These are phyloP conservation scores for Pogonophryne albipinna DNA, from an alignment of 2,797 vertebrate species.

Conservation along the genomic window DNA sequence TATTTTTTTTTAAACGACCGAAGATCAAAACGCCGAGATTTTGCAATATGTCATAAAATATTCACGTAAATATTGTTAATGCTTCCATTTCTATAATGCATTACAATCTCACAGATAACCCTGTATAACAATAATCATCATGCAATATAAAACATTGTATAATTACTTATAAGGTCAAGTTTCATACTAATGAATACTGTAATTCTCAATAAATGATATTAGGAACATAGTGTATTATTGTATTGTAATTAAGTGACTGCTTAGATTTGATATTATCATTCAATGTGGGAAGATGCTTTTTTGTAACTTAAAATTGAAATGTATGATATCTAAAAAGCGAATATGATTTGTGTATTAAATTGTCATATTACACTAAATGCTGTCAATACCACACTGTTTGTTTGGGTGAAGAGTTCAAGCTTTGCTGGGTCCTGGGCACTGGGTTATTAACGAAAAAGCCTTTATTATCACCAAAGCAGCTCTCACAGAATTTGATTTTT, in stretches of 20 bases:
- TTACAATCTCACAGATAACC: too few relatives aligned
- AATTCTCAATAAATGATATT: too few relatives aligned
- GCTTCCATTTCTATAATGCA: conserved; percentile 5
- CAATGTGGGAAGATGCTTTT: not conserved
- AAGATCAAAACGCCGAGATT: too few relatives aligned
- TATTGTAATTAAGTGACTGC: too few relatives aligned
- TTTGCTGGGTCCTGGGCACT: not conserved
- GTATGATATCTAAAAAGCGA: not conserved
- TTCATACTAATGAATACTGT: too few relatives aligned
- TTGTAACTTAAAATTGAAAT: not conserved
- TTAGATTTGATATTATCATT: not conserved
- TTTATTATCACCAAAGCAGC: not conserved
- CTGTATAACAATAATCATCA: too few relatives aligned
- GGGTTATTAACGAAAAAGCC: not conserved
- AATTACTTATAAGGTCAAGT: too few relatives aligned
- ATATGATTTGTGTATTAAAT: not conserved
- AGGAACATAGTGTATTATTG: too few relatives aligned
- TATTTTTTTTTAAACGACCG: too few relatives aligned
- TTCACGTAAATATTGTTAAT: not conserved
- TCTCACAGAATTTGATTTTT: not conserved
- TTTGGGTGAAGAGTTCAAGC: not conserved
- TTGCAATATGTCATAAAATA: not conserved
- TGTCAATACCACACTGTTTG: too few relatives aligned
- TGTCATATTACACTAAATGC: too few relatives aligned
- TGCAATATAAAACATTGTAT: too few relatives aligned